Evolutionary conservation across 2,888 invertebrate species (phyloP).

Genomic region (Synergus itoensis): DNA sequence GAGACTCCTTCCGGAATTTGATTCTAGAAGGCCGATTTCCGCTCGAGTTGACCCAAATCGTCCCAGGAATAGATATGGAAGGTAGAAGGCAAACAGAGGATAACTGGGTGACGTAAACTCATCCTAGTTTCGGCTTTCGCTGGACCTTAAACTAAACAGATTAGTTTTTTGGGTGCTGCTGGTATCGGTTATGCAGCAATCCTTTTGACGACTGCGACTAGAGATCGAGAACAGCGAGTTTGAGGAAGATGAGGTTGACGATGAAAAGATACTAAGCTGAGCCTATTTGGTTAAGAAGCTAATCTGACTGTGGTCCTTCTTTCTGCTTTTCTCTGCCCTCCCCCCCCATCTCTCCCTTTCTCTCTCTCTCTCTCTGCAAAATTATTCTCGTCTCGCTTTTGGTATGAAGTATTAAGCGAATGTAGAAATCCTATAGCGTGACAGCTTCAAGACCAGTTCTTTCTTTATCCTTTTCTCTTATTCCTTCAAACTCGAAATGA

Average conservation of each 20-base stretch:
- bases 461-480: conserved; percentile 54
- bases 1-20: not conserved
- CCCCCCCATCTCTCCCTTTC: conserved; percentile 44
- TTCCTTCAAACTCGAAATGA: conserved; percentile 55
- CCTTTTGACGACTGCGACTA: conserved; percentile 25
- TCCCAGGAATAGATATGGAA: conserved; percentile 5
- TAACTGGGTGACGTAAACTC: conserved; percentile 30
- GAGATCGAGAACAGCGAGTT: conserved; percentile 18
- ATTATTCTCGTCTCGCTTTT: conserved; percentile 35
- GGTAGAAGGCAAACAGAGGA: conserved; percentile 23
- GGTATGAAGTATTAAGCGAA: conserved; percentile 46
- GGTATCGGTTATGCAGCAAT: conserved; percentile 35
- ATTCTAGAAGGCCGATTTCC: not conserved
- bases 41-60: not conserved
- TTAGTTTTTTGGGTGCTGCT: conserved; percentile 17
- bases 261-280: conserved; percentile 59
- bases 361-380: conserved; percentile 50
- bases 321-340: conserved; percentile 44
- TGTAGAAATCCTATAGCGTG: conserved; percentile 62
- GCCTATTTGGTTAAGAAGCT: conserved; percentile 72
- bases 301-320: conserved; percentile 60
- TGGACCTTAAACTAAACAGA: conserved; percentile 28
- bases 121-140: conserved; percentile 3
- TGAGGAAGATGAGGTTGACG: conserved; percentile 26
- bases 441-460: conserved; percentile 63